Evolutionary conservation across 2,888 invertebrate genomes (phyloP).

Genomic region (Ophraella communa): DNA sequence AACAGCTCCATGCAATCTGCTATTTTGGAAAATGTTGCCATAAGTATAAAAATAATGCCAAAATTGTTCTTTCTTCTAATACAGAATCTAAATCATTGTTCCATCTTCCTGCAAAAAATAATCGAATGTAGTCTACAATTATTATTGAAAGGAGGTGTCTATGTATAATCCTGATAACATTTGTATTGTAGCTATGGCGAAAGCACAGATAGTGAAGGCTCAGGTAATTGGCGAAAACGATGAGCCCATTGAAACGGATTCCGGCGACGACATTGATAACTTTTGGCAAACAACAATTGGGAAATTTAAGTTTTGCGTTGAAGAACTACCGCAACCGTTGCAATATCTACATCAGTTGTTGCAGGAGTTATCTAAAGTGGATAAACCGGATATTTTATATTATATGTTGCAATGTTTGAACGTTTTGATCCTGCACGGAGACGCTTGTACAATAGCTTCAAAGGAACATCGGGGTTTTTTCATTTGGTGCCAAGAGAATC

Average conservation of each 20-base stretch:
- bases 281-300: constrained; percentile 95
- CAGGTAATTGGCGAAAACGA: constrained; percentile 80
- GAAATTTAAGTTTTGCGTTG: constrained; percentile 88
- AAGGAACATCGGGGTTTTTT: constrained; percentile 91
- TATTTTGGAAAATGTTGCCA: too few species aligned
- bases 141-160: too few species aligned
- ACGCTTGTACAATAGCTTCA: constrained; percentile 85
- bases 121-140: too few species aligned
- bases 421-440: constrained; percentile 89
- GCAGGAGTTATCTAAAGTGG: constrained; percentile 80
- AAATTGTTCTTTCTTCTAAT: too few species aligned
- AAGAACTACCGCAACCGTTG: constrained; percentile 88
- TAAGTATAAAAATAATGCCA: too few species aligned
- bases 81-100: too few species aligned
- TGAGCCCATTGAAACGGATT: constrained; percentile 71
- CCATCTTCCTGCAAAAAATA: too few species aligned
- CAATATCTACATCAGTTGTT: constrained; percentile 92
- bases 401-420: constrained; percentile 92
- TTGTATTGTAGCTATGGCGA: constrained; percentile 61
- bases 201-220: constrained; percentile 77
- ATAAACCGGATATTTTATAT: constrained; percentile 91
- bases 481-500: constrained; percentile 95
- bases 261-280: constrained; percentile 78
- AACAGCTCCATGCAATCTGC: too few species aligned
- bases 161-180: background rate